Conservation (phyloP, 92 coral and sea anemone species). For the Isaurus tuberculatus region DNA sequence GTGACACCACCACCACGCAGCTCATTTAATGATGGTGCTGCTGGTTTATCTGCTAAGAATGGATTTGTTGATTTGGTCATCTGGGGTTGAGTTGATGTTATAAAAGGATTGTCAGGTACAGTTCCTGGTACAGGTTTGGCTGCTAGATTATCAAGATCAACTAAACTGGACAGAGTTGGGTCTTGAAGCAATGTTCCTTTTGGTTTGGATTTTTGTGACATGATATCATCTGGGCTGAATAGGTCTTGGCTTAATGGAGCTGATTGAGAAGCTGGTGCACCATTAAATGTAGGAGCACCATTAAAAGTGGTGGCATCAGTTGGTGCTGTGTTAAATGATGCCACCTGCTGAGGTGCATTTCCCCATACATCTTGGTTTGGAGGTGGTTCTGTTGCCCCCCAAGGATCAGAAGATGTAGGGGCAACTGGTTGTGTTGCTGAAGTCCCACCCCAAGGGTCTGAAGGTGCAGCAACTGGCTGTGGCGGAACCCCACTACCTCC, state of each 20-base stretch:
- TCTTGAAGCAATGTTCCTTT: constrained; percentile 71
- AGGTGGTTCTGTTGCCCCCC: constrained; percentile 73
- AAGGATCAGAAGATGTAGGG: constrained; percentile 65
- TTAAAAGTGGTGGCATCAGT: constrained; percentile 19
- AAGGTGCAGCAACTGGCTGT: constrained; percentile 53
- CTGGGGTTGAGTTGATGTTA: constrained; percentile 72
- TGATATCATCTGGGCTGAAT: constrained; percentile 47
- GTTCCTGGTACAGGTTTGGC: constrained; percentile 75
- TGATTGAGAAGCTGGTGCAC: constrained; percentile 3
- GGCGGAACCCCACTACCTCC: constrained; percentile 48
- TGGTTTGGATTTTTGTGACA: constrained; percentile 46
- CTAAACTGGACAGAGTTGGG: constrained; percentile 74
- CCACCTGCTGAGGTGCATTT: constrained; percentile 36
- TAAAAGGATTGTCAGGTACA: constrained; percentile 76
- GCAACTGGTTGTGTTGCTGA: constrained; percentile 47
- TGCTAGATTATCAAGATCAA: constrained; percentile 83
- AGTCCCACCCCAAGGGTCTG: constrained; percentile 89
- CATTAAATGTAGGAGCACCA: neutral
- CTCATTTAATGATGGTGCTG: constrained; percentile 95
- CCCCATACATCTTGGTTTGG: constrained; percentile 38
- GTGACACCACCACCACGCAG: constrained; percentile 70
- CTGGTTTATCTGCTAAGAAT: constrained; percentile 92
- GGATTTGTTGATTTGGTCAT: constrained; percentile 84
- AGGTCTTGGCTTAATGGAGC: constrained; percentile 52
- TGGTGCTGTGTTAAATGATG: constrained; percentile 44